Conservation (phyloP, 2,888 invertebrate genomes). For the Catocala sponsa region DNA sequence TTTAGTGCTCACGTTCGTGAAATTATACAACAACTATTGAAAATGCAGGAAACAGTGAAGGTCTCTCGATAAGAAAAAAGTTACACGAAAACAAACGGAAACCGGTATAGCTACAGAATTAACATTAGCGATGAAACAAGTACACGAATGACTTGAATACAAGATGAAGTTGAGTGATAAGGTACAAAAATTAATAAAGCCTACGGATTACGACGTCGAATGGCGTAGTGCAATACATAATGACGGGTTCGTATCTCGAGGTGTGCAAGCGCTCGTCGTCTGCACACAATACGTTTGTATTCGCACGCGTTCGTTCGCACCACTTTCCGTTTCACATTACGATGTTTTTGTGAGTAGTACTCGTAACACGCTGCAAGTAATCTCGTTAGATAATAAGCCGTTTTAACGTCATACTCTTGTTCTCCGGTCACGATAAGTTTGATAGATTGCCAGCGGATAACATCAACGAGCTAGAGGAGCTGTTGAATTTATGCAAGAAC, state of each 20-base stretch:
- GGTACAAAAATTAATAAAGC: slow-evolving; percentile 23
- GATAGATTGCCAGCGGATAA: slow-evolving; percentile 46
- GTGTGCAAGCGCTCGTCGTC: slow-evolving; percentile 53
- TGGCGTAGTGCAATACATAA: slow-evolving; percentile 31
- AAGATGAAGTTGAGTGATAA: slow-evolving; percentile 18
- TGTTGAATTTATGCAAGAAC: slow-evolving; percentile 33
- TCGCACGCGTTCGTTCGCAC: slow-evolving; percentile 78
- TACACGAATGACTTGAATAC: slow-evolving; percentile 12
- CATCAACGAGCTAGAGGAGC: slow-evolving; percentile 22
- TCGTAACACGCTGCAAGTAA: slow-evolving; percentile 39
- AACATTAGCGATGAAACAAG: slow-evolving; percentile 29
- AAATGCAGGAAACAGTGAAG: slow-evolving; percentile 53
- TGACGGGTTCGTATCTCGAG: slow-evolving; percentile 31
- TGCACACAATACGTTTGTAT: slow-evolving; percentile 68
- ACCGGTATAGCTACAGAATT: slow-evolving; percentile 42
- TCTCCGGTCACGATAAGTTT: slow-evolving; percentile 43
- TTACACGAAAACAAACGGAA: slow-evolving; percentile 51
- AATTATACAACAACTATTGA: slow-evolving; percentile 34
- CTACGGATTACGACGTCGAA: slow-evolving; percentile 22
- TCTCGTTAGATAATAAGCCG: slow-evolving; percentile 55
- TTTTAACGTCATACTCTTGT: slow-evolving; percentile 43
- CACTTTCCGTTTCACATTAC: slow-evolving; percentile 76
- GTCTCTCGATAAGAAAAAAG: slow-evolving; percentile 53
- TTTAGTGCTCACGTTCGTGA: slow-evolving; percentile 23
- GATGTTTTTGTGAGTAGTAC: slow-evolving; percentile 41